A percentile compares a stretch with the other conserved stretches of the same genome.
Evolutionary conservation across 2,113 vertebrate genomes (phyloP).

Genomic region (Paradoxurus hermaphroditus): DNA sequence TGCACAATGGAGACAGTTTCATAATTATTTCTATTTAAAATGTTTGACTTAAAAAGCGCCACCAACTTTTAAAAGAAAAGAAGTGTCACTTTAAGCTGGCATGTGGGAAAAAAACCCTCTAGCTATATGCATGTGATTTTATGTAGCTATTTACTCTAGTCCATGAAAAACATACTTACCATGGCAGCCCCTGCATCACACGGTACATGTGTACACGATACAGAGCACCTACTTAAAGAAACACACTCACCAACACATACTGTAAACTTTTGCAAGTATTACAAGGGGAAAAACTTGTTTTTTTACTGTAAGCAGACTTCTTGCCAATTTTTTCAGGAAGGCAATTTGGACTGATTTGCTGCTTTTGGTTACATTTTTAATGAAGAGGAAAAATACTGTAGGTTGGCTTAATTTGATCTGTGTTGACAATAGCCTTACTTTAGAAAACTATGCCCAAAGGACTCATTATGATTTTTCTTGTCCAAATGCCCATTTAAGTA

Average conservation of each 20-base stretch:
- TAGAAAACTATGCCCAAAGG: conserved; percentile 53
- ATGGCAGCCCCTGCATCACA: conserved; percentile 87
- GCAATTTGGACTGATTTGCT: conserved; percentile 50
- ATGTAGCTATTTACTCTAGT: conserved; percentile 78
- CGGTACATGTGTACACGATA: conserved; percentile 85
- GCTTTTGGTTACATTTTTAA: conserved; percentile 58
- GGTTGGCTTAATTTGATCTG: conserved; percentile 59
- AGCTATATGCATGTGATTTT: conserved; percentile 58
- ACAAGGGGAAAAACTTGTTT: conserved; percentile 70
- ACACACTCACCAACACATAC: conserved; percentile 87
- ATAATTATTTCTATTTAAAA: conserved; percentile 52
- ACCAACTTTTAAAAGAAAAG: conserved; percentile 30
- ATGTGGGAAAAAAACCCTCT: neutral
- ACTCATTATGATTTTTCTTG: conserved; percentile 27
- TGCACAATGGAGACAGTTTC: conserved; percentile 34
- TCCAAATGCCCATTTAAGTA: conserved; percentile 35
- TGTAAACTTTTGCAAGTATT: conserved; percentile 82
- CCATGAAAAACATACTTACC: conserved; percentile 88
- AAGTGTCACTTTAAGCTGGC: conserved; percentile 39
- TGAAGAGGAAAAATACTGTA: neutral
- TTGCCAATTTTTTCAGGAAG: conserved; percentile 58
- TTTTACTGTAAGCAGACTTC: conserved; percentile 54
- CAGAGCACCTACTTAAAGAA: conserved; percentile 90
- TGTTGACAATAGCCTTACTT: conserved; percentile 63
- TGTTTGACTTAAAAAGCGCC: conserved; percentile 43